Conservation (phyloP, 2,888 invertebrate genomes). For the Fissipunctia ypsillon region DNA sequence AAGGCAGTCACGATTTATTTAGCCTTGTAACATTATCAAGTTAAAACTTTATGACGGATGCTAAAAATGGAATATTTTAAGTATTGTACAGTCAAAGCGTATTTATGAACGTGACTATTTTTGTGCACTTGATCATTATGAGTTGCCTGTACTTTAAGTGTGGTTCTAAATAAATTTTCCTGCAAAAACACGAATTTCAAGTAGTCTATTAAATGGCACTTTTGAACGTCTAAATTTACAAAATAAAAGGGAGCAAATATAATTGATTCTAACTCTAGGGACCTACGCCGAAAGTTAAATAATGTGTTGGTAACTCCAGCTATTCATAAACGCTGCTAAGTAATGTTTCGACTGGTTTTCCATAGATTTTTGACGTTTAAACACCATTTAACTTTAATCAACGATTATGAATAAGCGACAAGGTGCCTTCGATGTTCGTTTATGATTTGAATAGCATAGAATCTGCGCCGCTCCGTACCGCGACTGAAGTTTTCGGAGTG, state of each 20-base stretch:
- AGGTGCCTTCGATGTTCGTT: neutral
- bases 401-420: neutral
- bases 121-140: conserved; percentile 5
- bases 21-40: conserved; percentile 50
- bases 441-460: conserved; percentile 9
- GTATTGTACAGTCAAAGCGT: neutral
- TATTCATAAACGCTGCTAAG: no score
- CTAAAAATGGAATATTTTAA: conserved; percentile 1
- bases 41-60: conserved; percentile 20
- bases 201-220: no score
- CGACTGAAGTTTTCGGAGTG: conserved; percentile 25
- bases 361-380: no score
- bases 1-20: conserved; percentile 45
- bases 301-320: neutral
- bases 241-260: no score
- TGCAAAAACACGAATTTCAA: no score
- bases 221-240: neutral
- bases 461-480: neutral
- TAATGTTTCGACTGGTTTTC: no score
- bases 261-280: neutral
- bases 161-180: neutral
- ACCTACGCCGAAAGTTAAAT: neutral
- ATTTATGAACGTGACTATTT: conserved; percentile 27
- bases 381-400: no score
- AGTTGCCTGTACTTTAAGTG: no score